Base-by-base conservation (phyloP, 2,888 invertebrate species). In the Macaria notata region DNA sequence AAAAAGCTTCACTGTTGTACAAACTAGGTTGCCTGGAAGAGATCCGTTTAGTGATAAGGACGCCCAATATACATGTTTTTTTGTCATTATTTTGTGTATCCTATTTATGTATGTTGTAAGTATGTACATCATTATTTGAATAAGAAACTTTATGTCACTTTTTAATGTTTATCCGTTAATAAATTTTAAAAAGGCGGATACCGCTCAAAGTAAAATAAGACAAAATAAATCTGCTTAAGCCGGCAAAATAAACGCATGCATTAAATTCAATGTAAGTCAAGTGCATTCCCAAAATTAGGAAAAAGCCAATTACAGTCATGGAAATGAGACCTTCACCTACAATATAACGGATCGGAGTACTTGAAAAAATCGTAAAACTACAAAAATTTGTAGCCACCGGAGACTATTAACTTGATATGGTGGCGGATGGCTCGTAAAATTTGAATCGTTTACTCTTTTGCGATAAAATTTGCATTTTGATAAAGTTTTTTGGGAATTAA, bases 251-350 rank as follows among this genome's bases (percentile, higher is more conserved):
- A 47, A 54, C 38, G 38, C 38, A 45, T 50, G 19, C 19, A 9
- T 19, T 19, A 19, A 19, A 19, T 19, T 19, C 41, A 60, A 63
- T 41, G 60, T 61, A 54, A 63, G 65, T 63, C 66, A 65, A 65
- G 62, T 62, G 52, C 61, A 62, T 5, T 49, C 31, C 61, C 65
- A 62, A 63, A 63, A 49, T 62, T 58, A 63, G 62, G 55, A 49
- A 55, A 49, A 50, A 49, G 38, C 39, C 39, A 53, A 56, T 62
- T 33, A 45, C 47, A 46, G 41, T 42, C 47, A 55, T 50, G 53
- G 55, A 58, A 55, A 44, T 19, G 1, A 3, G 43, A 50, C 63
- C 65, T 62, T 65, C 55, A 63, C 65, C 63, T 50, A 65, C 59
- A 60, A 56, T 54, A 54, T 29, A 54, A 57, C 48, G 43, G 45